Evolutionary conservation across 2,113 vertebrate species (phyloP), one percentile per base, ranked within the genome.

Genomic region (Empidonax traillii): DNA sequence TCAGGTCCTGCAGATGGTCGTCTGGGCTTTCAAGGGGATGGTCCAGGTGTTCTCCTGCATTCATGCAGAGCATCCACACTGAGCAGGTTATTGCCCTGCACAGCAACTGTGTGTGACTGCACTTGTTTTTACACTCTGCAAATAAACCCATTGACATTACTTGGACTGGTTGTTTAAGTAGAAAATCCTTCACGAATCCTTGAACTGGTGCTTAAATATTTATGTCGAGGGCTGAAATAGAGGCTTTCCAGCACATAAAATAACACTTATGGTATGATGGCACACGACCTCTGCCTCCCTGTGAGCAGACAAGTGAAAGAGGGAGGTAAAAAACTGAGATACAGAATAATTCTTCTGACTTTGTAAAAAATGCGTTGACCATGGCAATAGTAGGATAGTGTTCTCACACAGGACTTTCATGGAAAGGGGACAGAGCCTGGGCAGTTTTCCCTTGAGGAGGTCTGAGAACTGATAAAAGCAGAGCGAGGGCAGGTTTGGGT

Each of bases 201-300:
- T 52, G 53, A 52, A 44, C 10, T 68, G 30, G 9, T 8, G 14
- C 44, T 65, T 77, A 17, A 44, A 22, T 49, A 41, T 68, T 79
- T 85, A 31, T 14, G 14, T 12, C 39, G 44, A 28, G 22, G 22
- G 39, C 51, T 67, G 52, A 44, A 67, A 16, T 8, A 41, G 41
- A 65, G 35, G 9, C 31, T 90, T 87, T 53, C 20, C 41, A 27
- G 63, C 55, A 24, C 9, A 10, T 10, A 10, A 65, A 93, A 12
- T 39, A 28, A 13, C 17, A 14, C 3, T 24, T 47, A 1, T 0
- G 67, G 35, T 35, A 24, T 3, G 28, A 9, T 39, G 65, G 43
- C 28, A 15, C 0, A 0, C 0, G 6, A 4, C 0, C 43, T 62
- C 37, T 84, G 37, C 17, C 35, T 22, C 3, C 2, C 2, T 14